phyloP scores from a whole-genome alignment of 2,888 invertebrate genomes.

The Geophilus truncorum region DNA sequence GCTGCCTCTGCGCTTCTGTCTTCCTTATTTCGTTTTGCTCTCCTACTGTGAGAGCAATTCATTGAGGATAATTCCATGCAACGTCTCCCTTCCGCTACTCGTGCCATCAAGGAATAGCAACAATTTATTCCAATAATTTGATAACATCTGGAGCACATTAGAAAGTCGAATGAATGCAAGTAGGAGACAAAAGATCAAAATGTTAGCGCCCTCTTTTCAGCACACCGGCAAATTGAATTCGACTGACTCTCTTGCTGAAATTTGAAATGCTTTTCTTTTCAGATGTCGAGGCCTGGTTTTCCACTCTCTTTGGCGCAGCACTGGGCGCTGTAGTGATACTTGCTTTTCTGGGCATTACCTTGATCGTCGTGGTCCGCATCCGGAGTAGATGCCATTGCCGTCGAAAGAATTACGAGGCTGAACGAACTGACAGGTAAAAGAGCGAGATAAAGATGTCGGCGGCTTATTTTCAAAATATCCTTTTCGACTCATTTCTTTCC shows the following conservation, averaged over 20 bases:
- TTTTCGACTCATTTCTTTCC: background rate
- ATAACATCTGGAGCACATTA: slow-evolving; percentile 20
- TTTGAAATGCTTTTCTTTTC: background rate
- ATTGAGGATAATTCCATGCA: background rate
- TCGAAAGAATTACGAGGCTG: slow-evolving; percentile 33
- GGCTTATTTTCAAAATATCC: background rate
- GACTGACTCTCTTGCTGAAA: background rate
- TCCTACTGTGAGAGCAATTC: background rate
- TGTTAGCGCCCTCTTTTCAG: background rate
- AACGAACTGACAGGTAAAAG: slow-evolving; percentile 35
- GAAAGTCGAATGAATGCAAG: slow-evolving; percentile 1
- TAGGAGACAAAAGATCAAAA: background rate
- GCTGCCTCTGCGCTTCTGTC: background rate
- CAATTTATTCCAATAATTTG: slow-evolving; percentile 16
- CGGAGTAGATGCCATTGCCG: slow-evolving; percentile 31
- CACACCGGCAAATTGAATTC: background rate
- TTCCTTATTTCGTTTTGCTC: background rate
- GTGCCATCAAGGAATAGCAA: background rate
- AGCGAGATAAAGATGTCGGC: background rate
- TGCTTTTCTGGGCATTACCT: slow-evolving; percentile 31
- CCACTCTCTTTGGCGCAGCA: slow-evolving; percentile 35
- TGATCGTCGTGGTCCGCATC: slow-evolving; percentile 31
- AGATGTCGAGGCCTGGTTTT: slow-evolving; percentile 28
- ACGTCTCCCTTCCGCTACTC: background rate
- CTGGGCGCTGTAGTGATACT: slow-evolving; percentile 35